phyloP scores from a whole-genome alignment of 2,888 invertebrate species.

The Esperia sulphurella region DNA sequence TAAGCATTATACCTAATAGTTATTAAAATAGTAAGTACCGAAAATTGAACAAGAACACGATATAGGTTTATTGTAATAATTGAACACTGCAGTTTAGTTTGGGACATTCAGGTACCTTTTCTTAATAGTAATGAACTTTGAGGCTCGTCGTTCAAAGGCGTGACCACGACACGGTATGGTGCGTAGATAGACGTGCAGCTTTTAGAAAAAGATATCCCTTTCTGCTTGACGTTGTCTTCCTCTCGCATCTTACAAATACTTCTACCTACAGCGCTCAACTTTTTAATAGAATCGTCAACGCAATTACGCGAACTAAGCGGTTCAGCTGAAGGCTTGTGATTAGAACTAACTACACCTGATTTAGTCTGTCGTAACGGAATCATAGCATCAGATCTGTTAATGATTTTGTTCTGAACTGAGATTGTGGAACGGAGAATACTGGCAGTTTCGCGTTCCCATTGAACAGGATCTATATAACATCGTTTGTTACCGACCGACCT shows the following conservation, averaged over 20 bases:
- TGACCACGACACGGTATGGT: slow-evolving; percentile 58
- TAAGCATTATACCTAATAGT: neutral
- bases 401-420: slow-evolving; percentile 64
- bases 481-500: slow-evolving; percentile 75
- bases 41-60: neutral
- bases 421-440: slow-evolving; percentile 73
- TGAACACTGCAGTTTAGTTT: slow-evolving; percentile 2
- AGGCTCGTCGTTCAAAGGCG: slow-evolving; percentile 52
- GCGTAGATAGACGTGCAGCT: slow-evolving; percentile 63
- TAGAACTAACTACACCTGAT: slow-evolving; percentile 44
- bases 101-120: slow-evolving; percentile 4
- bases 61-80: neutral
- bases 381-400: slow-evolving; percentile 41
- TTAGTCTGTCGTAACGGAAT: slow-evolving; percentile 50
- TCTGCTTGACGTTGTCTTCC: slow-evolving; percentile 51
- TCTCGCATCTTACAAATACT: slow-evolving; percentile 63
- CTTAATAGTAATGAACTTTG: slow-evolving; percentile 18
- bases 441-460: slow-evolving; percentile 78
- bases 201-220: slow-evolving; percentile 59
- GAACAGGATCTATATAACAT: slow-evolving; percentile 72
- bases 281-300: slow-evolving; percentile 55
- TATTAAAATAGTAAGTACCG: neutral
- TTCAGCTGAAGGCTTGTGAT: slow-evolving; percentile 37
- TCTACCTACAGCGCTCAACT: slow-evolving; percentile 64
- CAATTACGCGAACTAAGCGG: slow-evolving; percentile 42